A percentile compares a stretch with the other conserved stretches of the same genome.
Evolutionary conservation across 2,797 vertebrate genomes (phyloP).

Genomic region (Platalea minor): DNA sequence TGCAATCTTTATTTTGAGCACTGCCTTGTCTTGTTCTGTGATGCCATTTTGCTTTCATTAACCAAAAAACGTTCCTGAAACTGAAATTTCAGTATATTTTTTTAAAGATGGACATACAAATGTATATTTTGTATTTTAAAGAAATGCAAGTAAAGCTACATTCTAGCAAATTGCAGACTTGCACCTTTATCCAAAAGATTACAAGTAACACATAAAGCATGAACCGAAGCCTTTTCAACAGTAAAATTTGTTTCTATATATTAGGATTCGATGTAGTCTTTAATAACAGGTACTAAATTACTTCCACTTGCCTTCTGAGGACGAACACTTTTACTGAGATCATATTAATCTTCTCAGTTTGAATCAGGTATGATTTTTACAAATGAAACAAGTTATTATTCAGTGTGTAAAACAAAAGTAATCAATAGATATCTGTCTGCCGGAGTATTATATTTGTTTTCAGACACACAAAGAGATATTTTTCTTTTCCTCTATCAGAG

Average conservation of each 20-base stretch:
- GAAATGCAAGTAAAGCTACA: neutral
- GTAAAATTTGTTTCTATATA: neutral
- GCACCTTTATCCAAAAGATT: neutral
- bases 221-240: neutral
- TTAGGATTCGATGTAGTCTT: neutral
- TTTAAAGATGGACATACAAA: neutral
- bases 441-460: neutral
- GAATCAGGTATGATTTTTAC: neutral
- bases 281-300: neutral
- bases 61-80: neutral
- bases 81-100: neutral
- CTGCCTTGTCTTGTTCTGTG: neutral
- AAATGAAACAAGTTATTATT: neutral
- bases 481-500: neutral
- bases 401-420: neutral
- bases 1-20: neutral
- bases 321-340: neutral
- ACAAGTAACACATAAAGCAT: neutral
- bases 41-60: neutral
- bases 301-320: neutral
- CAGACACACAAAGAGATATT: neutral
- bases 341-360: neutral
- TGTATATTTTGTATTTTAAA: neutral
- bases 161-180: neutral
- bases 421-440: neutral